Conservation (phyloP, 2,888 invertebrate species). For the Danaus chrysippus region DNA sequence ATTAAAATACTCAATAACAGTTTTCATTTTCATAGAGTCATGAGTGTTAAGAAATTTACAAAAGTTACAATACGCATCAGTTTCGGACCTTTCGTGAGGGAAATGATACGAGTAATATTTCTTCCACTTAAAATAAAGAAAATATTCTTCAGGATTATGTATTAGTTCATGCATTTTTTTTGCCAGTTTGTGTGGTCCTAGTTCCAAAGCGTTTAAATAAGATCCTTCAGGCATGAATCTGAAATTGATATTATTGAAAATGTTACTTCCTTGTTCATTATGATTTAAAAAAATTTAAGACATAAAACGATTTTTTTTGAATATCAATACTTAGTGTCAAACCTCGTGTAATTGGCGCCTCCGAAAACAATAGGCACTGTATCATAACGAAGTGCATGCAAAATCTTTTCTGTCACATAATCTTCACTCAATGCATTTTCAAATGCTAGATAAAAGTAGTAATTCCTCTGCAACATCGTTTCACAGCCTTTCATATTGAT, state of each 20-base stretch:
- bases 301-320: too few species aligned
- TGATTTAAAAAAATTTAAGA: not conserved
- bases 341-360: conserved; percentile 80
- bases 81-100: conserved; percentile 42
- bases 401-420: conserved; percentile 62
- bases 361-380: conserved; percentile 84
- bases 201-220: conserved; percentile 50
- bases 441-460: conserved; percentile 63
- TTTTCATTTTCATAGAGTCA: conserved; percentile 33
- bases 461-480: conserved; percentile 44
- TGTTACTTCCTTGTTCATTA: not conserved
- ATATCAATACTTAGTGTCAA: conserved; percentile 6
- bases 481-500: conserved; percentile 46
- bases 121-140: conserved; percentile 55
- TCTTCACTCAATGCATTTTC: conserved; percentile 63
- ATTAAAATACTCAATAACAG: conserved; percentile 42
- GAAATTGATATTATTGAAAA: conserved; percentile 24
- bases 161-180: conserved; percentile 45
- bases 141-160: conserved; percentile 41
- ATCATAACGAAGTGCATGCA: conserved; percentile 73
- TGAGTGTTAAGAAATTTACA: conserved; percentile 51
- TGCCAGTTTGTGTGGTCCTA: conserved; percentile 47
- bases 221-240: conserved; percentile 57
- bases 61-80: conserved; percentile 55
- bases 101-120: conserved; percentile 49